Base-by-base conservation (phyloP, 2,888 invertebrate genomes). In the Prosopocoilus inquinatus region DNA sequence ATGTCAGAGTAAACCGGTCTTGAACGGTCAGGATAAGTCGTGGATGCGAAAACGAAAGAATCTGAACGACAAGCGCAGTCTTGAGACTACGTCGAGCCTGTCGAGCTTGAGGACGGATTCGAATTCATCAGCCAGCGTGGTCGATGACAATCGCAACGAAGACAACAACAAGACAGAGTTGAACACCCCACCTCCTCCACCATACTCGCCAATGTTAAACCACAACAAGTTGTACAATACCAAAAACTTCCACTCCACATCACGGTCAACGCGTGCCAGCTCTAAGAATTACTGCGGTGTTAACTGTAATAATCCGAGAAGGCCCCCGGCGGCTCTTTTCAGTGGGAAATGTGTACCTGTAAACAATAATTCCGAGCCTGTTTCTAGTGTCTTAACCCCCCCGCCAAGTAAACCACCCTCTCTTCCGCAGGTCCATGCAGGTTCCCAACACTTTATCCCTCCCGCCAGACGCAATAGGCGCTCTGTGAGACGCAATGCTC, bases 121-220 rank as follows among this genome's bases (percentile, higher is more conserved):
- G 7, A 72, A 71, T 53, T 72, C 72, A 0, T 72, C 73, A 11
- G 70, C 72, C 4, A 71, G 70, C 55, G 58, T 52, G 3, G 64
- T 61, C 44, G 64, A 62, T 9, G 67, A 60, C 39, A 58, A 59
- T n/a, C 54, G 44, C 20, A 54, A 46, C 49, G 58, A 58, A 9
- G 61, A 61, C 2, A 59, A 59, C 9, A 32, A 13, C 15, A 13
- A 35, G 13, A 11, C 39, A n/a, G 54, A 47, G 15, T 51, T 56
- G 11, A 55, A 61, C 15, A 59, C 61, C 2, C 53, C 62, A 7
- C 56, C 62, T 2, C 57, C 61, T 5, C 50, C 57, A 15, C 55
- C 60, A 5, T 58, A 60, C 28, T 56, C 60, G 7, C 59, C 59
- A 13, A 55, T 58, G 39, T 35, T 49, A n/a, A 50, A 55, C 16